Base-by-base conservation (phyloP, 2,797 vertebrate genomes). In the Knipowitschia caucasica region DNA sequence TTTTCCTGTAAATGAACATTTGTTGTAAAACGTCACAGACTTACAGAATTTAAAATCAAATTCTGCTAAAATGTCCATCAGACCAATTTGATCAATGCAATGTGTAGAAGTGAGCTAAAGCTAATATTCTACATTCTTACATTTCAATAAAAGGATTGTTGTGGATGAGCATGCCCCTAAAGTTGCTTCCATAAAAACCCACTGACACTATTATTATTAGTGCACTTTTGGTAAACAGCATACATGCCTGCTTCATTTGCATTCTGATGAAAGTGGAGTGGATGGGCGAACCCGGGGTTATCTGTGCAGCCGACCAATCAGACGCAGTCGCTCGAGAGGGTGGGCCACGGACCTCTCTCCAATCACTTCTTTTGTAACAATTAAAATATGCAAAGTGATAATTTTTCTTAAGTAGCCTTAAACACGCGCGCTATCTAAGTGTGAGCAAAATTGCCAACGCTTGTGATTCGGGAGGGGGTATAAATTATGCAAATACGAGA, bases 381-480 rank as follows among this genome's bases (percentile, higher is more conserved):
- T 99, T 99, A 98, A 99, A 98, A 99, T 99, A 98, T 98, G 95
- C 96, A 98, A 97, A 98, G 95, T 98, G 96, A 98, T 99, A 95
- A 98, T 99, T 98, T 98, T 98, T 93, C 93, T 98, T 99, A 98
- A 99, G 96, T 98, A 98, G 96, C 95, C 96, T 98, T 98, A 99
- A 99, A 99, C 98, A 95, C 95, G 95, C 93, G 94, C 97, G 97
- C 95, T 98, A 96, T 98, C 98, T 98, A 95, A 98, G 98, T 96
- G 94, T 93, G 94, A 95, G 94, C 92, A 92, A 96, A 97, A 96
- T 96, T 96, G 95, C 94, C 93, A 93, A 95, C 98, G 94, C 95
- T 96, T 92, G 90, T 90, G 82, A 90, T 89, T 90, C 91, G 89
- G 90, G 89, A 36, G 83, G 92, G 93, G 94, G 95, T 94, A 98